Percentiles rank a stretch among this genome's conserved stretches.
phyloP scores from a whole-genome alignment of 2,888 invertebrate species.

The Silvanus unidentatus region DNA sequence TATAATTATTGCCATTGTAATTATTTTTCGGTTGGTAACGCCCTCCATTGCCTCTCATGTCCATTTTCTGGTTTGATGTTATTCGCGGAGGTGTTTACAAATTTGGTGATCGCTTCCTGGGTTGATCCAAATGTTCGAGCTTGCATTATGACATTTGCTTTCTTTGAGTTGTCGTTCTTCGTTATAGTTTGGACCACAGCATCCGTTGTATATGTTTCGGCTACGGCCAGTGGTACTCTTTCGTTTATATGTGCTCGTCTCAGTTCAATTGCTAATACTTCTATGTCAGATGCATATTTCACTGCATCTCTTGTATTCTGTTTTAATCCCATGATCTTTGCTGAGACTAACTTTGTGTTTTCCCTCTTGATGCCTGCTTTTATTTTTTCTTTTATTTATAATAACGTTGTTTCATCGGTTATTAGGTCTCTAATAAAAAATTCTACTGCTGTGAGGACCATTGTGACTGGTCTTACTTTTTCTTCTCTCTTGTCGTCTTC shows the following conservation, averaged over 20 bases:
- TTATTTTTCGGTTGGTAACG: background rate
- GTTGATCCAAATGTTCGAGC: slow-evolving; percentile 7
- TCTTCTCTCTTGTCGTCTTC: background rate
- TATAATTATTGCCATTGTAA: background rate
- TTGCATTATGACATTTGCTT: slow-evolving; percentile 6
- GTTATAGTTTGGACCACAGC: slow-evolving; percentile 5
- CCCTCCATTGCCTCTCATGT: background rate
- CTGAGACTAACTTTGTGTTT: slow-evolving; percentile 3
- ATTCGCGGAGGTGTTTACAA: slow-evolving; percentile 6
- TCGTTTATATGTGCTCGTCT: slow-evolving; percentile 10
- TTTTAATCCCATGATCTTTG: slow-evolving; percentile 3
- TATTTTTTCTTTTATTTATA: slow-evolving; percentile 4
- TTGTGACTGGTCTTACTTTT: too few species aligned
- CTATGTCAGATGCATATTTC: slow-evolving; percentile 8
- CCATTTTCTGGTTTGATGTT: background rate
- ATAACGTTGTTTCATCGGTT: background rate
- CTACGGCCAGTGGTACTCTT: slow-evolving; percentile 9
- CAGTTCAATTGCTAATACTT: slow-evolving; percentile 1
- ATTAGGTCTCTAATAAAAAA: background rate
- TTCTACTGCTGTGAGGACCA: too few species aligned
- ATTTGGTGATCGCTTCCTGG: slow-evolving; percentile 9
- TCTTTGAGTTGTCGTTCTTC: slow-evolving; percentile 6
- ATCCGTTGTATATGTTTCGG: slow-evolving; percentile 6
- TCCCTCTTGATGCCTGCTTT: slow-evolving; percentile 9
- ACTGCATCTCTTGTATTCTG: slow-evolving; percentile 6